A percentile compares a stretch with the other conserved stretches of the same genome.
phyloP scores from a whole-genome alignment of 2,888 invertebrate species.

The Sarcophaga carnaria region DNA sequence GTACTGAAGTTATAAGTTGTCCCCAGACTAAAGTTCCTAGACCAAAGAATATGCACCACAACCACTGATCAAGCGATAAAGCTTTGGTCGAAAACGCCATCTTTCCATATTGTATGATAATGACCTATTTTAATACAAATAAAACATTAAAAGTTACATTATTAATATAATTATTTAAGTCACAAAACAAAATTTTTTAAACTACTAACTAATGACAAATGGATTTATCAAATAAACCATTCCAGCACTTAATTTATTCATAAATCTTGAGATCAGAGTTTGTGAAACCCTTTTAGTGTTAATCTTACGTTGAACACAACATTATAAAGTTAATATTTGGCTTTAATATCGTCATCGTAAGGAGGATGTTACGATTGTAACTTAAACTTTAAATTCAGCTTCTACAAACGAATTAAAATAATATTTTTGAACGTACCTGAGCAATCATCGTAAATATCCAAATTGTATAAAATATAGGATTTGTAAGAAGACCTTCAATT shows the following conservation, averaged over 20 bases:
- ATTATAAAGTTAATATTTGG: too few species aligned
- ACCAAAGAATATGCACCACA: slow-evolving; percentile 99
- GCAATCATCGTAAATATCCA: slow-evolving; percentile 97
- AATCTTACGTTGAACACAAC: too few species aligned
- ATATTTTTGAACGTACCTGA: slow-evolving; percentile 86
- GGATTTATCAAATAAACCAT: too few species aligned
- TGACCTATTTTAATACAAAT: slow-evolving; percentile 84
- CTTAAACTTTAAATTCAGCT: not conserved
- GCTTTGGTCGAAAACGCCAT: slow-evolving; percentile 98
- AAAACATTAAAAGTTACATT: not conserved
- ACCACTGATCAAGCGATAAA: slow-evolving; percentile 97
- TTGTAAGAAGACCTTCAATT: slow-evolving; percentile 97
- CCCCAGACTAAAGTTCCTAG: slow-evolving; percentile 98
- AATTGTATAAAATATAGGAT: slow-evolving; percentile 99
- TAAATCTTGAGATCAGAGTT: too few species aligned
- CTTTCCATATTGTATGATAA: slow-evolving; percentile 98
- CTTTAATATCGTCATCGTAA: too few species aligned
- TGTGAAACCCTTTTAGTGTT: too few species aligned
- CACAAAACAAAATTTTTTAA: not conserved
- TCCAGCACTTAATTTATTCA: too few species aligned
- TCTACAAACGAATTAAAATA: not conserved
- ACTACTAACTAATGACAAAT: too few species aligned
- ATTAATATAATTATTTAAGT: not conserved
- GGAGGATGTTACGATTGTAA: not conserved
- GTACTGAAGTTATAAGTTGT: slow-evolving; percentile 97